phyloP scores from a whole-genome alignment of 1,140 invertebrate genomes.

The Leptopilina clavipes region DNA sequence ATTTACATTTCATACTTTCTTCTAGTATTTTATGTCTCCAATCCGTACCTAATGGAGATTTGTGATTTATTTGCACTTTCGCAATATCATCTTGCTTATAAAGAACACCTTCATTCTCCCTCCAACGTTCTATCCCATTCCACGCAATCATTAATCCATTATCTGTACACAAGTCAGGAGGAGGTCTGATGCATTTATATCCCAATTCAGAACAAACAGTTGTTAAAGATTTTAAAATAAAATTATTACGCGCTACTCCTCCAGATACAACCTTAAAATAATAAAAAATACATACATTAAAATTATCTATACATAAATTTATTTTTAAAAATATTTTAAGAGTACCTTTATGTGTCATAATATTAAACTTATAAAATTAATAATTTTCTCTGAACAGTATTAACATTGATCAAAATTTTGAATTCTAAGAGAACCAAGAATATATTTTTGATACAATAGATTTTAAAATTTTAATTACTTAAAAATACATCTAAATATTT shows the following conservation, averaged over 20 bases:
- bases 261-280: constrained; percentile 89
- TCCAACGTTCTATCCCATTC: constrained; percentile 92
- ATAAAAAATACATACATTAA: constrained; percentile 32
- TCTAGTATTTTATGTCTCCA: constrained; percentile 75
- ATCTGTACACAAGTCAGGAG: constrained; percentile 93
- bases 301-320: not conserved
- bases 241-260: constrained; percentile 95
- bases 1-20: constrained; percentile 78
- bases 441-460: no score
- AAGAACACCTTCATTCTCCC: constrained; percentile 69
- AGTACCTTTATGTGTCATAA: not conserved
- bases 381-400: no score
- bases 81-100: constrained; percentile 72
- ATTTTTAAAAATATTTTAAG: not conserved
- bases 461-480: no score
- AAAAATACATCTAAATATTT: no score
- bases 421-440: no score
- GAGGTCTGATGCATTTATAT: constrained; percentile 84
- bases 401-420: no score
- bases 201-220: constrained; percentile 80
- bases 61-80: constrained; percentile 72
- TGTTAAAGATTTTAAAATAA: constrained; percentile 82
- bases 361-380: no score
- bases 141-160: constrained; percentile 99
- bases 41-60: constrained; percentile 76